Evolutionary conservation across 2,113 vertebrate species (phyloP).

Genomic region (Cheilinus undulatus): DNA sequence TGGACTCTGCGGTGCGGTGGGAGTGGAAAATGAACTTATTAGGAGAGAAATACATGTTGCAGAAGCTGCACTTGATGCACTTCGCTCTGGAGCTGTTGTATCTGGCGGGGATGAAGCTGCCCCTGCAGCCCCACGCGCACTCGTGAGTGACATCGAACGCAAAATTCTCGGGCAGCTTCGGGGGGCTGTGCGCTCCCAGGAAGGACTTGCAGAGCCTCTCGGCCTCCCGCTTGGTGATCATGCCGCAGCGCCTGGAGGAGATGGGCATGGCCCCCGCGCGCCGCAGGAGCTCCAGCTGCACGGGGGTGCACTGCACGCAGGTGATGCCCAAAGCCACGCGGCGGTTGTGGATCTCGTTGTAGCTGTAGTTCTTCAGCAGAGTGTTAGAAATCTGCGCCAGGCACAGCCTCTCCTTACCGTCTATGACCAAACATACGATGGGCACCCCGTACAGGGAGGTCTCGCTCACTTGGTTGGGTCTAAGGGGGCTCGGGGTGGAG

Average conservation of each 20-base stretch:
- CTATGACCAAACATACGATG: slow-evolving; percentile 94
- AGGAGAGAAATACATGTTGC: slow-evolving; percentile 94
- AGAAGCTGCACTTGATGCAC: slow-evolving; percentile 93
- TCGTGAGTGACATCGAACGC: slow-evolving; percentile 94
- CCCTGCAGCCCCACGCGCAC: slow-evolving; percentile 91
- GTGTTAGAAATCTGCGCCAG: slow-evolving; percentile 96
- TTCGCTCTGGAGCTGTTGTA: slow-evolving; percentile 95
- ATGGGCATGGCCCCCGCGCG: slow-evolving; percentile 94
- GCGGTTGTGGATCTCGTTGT: slow-evolving; percentile 95
- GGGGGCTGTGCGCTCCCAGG: slow-evolving; percentile 90
- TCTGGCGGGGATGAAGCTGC: slow-evolving; percentile 91
- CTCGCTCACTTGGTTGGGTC: slow-evolving; percentile 96
- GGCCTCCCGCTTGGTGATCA: slow-evolving; percentile 95
- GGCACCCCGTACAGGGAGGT: slow-evolving; percentile 94
- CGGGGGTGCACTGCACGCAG: slow-evolving; percentile 93
- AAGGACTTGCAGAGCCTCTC: slow-evolving; percentile 94
- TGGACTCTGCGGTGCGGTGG: slow-evolving; percentile 91
- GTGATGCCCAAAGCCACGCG: slow-evolving; percentile 93
- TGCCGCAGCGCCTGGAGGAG: slow-evolving; percentile 91
- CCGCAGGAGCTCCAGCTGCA: slow-evolving; percentile 92
- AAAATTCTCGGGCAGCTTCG: slow-evolving; percentile 92
- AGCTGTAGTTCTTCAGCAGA: slow-evolving; percentile 93
- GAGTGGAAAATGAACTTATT: slow-evolving; percentile 96
- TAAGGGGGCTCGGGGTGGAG: slow-evolving; percentile 88
- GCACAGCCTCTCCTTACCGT: slow-evolving; percentile 92